phyloP scores from a whole-genome alignment of 2,888 invertebrate species.

The Meganola albula region DNA sequence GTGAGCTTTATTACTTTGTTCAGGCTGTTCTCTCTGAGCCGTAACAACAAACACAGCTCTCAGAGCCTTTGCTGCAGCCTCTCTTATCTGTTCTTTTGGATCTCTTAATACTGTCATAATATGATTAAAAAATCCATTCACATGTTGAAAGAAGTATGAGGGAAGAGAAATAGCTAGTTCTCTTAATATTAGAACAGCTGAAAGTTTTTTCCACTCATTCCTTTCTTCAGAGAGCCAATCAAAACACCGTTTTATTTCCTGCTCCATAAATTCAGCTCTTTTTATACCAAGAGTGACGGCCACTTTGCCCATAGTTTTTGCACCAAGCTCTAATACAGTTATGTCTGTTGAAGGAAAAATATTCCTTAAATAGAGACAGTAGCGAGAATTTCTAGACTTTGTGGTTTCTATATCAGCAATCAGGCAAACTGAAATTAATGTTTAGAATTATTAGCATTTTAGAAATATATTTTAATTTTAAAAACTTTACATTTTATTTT shows the following conservation, averaged over 20 bases:
- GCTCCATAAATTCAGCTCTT: conserved; percentile 96
- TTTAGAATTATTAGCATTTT: too few relatives aligned
- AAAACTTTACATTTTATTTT: too few relatives aligned
- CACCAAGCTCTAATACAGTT: conserved; percentile 94
- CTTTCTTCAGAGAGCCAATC: conserved; percentile 96
- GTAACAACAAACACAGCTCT: conserved; percentile 96
- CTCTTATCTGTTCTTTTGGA: conserved; percentile 92
- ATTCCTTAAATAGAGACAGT: conserved; percentile 93
- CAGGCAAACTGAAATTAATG: conserved; percentile 88
- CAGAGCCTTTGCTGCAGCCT: conserved; percentile 94
- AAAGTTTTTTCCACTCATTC: conserved; percentile 93
- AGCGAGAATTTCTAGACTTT: conserved; percentile 90
- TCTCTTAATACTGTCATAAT: conserved; percentile 94
- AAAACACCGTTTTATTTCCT: conserved; percentile 94
- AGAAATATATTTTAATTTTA: too few relatives aligned
- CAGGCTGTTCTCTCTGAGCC: conserved; percentile 94
- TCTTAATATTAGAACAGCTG: conserved; percentile 92
- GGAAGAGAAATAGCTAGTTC: conserved; percentile 98
- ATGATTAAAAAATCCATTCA: conserved; percentile 92
- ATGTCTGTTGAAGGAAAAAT: conserved; percentile 92
- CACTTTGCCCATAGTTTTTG: conserved; percentile 94
- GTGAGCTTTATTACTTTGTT: conserved; percentile 89
- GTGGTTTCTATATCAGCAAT: conserved; percentile 95
- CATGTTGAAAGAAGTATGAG: conserved; percentile 96
- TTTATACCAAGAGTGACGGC: conserved; percentile 93